Percentiles rank a stretch among this genome's conserved stretches.
These are phyloP conservation scores for Chiloscyllium punctatum DNA, from an alignment of 2,797 vertebrate species.

Conservation along the genomic window DNA sequence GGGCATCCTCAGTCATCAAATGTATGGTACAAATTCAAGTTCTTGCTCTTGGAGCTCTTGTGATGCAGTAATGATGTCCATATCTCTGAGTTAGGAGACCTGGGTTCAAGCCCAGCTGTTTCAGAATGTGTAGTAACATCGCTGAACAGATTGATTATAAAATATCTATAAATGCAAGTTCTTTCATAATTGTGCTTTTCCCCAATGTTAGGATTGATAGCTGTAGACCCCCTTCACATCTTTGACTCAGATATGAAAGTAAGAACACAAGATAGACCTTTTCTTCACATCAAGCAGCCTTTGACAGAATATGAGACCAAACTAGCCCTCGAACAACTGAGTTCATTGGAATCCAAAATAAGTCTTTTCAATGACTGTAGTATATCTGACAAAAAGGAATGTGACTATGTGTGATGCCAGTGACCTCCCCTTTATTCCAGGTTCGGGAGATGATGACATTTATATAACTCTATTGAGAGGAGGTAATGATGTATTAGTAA, in stretches of 20 bases:
- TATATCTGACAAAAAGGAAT: not conserved
- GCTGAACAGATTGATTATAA: too few relatives aligned
- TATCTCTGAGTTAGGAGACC: too few relatives aligned
- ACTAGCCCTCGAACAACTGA: not conserved
- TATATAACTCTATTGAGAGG: not conserved
- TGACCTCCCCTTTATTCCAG: not conserved
- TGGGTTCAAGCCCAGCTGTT: too few relatives aligned
- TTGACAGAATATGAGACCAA: not conserved
- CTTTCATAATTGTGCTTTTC: not conserved
- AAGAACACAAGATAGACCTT: not conserved
- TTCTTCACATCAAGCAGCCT: not conserved
- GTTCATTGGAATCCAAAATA: not conserved
- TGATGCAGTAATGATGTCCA: too few relatives aligned
- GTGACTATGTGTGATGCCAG: not conserved
- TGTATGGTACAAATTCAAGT: too few relatives aligned
- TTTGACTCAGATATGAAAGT: not conserved
- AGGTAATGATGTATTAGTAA: too few relatives aligned
- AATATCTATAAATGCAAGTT: not conserved
- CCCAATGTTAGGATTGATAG: not conserved
- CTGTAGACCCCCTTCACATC: not conserved
- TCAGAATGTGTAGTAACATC: too few relatives aligned
- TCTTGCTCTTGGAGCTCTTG: too few relatives aligned
- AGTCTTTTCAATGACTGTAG: not conserved
- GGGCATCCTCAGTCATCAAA: not conserved
- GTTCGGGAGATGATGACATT: not conserved